phyloP scores from a whole-genome alignment of 2,888 invertebrate genomes.

The Fragum fragum region DNA sequence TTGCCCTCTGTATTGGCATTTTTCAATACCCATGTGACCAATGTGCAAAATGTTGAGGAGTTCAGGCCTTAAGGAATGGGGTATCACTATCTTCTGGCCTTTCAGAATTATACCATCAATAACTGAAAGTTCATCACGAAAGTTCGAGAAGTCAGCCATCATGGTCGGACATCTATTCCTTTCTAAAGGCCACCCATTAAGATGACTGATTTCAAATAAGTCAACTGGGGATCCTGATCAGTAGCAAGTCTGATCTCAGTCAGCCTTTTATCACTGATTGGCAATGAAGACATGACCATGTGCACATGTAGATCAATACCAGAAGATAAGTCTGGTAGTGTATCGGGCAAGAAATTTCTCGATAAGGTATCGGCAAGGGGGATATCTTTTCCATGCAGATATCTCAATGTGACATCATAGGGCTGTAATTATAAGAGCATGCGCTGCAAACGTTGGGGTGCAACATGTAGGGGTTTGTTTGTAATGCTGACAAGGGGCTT shows the following conservation, averaged over 20 bases:
- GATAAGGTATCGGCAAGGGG: not conserved
- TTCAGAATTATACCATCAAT: conserved; percentile 45
- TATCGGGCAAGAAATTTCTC: not conserved
- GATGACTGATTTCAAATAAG: too few species aligned
- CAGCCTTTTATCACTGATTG: conserved; percentile 10
- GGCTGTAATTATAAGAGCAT: conserved; percentile 2
- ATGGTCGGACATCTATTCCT: conserved; percentile 6
- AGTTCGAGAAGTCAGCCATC: conserved; percentile 30
- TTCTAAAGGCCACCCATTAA: not conserved
- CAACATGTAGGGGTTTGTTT: not conserved
- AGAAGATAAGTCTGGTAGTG: not conserved
- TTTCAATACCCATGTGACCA: conserved; percentile 67
- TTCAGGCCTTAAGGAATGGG: conserved; percentile 38
- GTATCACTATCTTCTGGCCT: conserved; percentile 53
- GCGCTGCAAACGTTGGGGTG: not conserved
- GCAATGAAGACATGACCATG: conserved; percentile 29
- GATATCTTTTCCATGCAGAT: not conserved
- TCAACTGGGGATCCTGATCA: too few species aligned
- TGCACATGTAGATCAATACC: conserved; percentile 31
- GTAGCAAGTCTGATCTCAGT: too few species aligned
- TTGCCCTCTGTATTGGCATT: conserved; percentile 50
- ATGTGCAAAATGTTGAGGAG: conserved; percentile 60
- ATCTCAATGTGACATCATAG: not conserved
- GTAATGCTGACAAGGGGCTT: conserved; percentile 45
- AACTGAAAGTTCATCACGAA: conserved; percentile 42